These are phyloP conservation scores for Acrocephalus kingi DNA, from an alignment of 2,113 vertebrate species.

Conservation along the genomic window DNA sequence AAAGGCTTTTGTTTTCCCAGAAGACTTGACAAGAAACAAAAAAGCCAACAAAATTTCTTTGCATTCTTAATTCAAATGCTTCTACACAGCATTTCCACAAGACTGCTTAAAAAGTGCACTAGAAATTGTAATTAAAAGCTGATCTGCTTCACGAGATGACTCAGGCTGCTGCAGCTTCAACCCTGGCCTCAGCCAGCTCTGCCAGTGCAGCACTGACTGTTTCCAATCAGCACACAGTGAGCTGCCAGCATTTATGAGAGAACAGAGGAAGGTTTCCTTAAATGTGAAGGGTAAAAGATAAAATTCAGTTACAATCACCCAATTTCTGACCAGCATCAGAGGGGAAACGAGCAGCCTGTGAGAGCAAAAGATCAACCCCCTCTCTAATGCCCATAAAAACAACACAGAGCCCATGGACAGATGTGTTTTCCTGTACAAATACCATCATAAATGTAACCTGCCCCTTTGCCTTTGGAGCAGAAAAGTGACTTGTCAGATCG, in stretches of 20 bases:
- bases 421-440: neutral
- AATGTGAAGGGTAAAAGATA: neutral
- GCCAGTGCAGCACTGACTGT: neutral
- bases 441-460: neutral
- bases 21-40: neutral
- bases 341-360: accelerated
- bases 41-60: neutral
- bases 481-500: neutral
- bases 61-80: slow-evolving; percentile 45
- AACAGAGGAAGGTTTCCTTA: neutral
- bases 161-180: slow-evolving; percentile 44
- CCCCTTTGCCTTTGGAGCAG: neutral
- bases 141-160: slow-evolving; percentile 1
- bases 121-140: slow-evolving; percentile 53
- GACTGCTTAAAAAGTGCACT: slow-evolving; percentile 16
- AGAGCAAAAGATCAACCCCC: neutral
- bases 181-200: neutral
- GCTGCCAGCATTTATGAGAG: neutral
- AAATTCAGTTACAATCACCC: neutral
- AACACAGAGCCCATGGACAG: neutral
- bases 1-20: slow-evolving; percentile 10
- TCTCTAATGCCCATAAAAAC: neutral
- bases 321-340: neutral
- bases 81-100: slow-evolving; percentile 13
- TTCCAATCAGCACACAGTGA: neutral